Percentiles rank a stretch among this genome's conserved stretches.
Conservation (phyloP, 2,113 vertebrate genomes). For the Tonatia bakeri region DNA sequence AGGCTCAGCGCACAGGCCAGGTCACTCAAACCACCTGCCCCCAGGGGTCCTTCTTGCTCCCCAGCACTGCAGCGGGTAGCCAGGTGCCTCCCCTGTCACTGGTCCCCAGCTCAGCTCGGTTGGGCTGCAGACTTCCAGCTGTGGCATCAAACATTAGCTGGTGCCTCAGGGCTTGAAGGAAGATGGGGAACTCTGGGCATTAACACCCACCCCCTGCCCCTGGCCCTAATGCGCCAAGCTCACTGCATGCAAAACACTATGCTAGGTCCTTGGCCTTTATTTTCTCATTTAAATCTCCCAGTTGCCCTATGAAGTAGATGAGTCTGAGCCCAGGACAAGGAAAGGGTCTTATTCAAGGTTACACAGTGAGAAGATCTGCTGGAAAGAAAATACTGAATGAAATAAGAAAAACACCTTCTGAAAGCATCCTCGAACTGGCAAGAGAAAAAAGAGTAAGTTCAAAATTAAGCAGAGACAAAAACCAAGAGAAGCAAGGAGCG, state of each 20-base stretch:
- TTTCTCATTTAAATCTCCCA: conserved; percentile 13
- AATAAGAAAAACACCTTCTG: conserved; percentile 1
- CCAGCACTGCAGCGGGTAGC: neutral
- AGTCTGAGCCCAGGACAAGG: neutral
- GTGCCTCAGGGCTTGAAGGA: neutral
- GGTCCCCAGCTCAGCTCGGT: neutral
- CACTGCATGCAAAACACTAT: neutral
- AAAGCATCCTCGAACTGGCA: neutral
- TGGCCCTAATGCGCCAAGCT: neutral
- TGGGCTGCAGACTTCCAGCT: neutral
- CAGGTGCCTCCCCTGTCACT: neutral
- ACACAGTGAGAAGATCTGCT: neutral
- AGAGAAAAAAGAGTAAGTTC: neutral
- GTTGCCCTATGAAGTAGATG: neutral
- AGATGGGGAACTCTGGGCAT: neutral
- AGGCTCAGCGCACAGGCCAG: neutral
- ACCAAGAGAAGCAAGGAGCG: neutral
- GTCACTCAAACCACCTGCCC: neutral
- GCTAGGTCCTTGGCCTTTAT: neutral
- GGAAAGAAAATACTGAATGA: neutral
- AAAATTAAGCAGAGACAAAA: neutral
- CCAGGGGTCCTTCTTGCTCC: neutral
- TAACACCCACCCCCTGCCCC: too few relatives aligned
- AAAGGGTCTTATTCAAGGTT: neutral
- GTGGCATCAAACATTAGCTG: neutral